Percentiles rank a stretch among this genome's conserved stretches.
phyloP scores from a whole-genome alignment of 2,797 vertebrate genomes.

The Sebastes kiyomatsui region DNA sequence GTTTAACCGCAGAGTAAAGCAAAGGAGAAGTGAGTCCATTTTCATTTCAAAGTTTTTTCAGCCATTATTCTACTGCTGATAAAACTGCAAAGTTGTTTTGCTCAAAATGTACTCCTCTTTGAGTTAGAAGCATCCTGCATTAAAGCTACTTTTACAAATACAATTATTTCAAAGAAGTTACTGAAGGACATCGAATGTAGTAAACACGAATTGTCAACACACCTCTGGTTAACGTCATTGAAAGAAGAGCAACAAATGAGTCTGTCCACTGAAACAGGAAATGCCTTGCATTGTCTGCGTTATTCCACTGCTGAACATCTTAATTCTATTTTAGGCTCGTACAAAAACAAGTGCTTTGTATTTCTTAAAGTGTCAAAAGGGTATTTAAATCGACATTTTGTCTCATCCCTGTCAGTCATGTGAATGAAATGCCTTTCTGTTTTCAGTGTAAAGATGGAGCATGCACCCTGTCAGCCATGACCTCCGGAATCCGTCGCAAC shows the following conservation, averaged over 20 bases:
- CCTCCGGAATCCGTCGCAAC: constrained; percentile 96
- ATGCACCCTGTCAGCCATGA: constrained; percentile 97
- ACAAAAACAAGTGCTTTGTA: neutral
- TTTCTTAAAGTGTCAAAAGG: neutral
- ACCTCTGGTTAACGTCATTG: neutral
- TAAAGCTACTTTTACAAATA: neutral
- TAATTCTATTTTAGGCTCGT: neutral
- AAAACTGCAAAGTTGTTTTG: neutral
- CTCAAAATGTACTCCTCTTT: neutral
- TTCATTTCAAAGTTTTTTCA: neutral
- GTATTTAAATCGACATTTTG: constrained; percentile 17
- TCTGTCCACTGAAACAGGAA: neutral
- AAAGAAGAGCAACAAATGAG: neutral
- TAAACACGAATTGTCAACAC: neutral
- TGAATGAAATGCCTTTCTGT: constrained; percentile 25
- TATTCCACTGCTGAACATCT: neutral
- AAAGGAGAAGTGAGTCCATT: neutral
- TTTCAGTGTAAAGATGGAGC: constrained; percentile 91
- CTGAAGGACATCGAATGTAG: neutral
- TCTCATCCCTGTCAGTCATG: constrained; percentile 15
- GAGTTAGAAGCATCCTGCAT: neutral
- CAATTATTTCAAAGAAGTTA: neutral
- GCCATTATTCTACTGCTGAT: neutral
- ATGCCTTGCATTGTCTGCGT: neutral
- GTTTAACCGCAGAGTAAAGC: neutral